Conservation (phyloP, 2,888 invertebrate genomes). For the Eudasyphora cyanicolor region DNA sequence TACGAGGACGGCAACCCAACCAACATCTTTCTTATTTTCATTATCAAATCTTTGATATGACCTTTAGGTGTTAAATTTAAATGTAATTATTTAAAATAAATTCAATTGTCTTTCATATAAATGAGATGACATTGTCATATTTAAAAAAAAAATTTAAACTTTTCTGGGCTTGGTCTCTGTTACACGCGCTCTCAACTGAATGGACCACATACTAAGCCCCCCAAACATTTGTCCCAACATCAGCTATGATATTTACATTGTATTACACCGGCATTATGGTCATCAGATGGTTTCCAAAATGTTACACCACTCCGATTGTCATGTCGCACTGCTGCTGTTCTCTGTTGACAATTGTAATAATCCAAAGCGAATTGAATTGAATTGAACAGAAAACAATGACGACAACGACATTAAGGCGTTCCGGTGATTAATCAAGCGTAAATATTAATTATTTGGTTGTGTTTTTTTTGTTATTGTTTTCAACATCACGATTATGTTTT, state of each 20-base stretch:
- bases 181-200: background rate
- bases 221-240: background rate
- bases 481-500: conserved; percentile 13
- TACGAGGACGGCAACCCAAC: too few species aligned
- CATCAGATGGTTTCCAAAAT: background rate
- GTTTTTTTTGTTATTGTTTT: background rate
- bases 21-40: background rate
- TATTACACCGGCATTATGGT: background rate
- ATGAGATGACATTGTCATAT: background rate
- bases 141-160: background rate
- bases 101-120: background rate
- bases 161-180: background rate
- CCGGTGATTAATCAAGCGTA: conserved; percentile 39
- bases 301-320: conserved; percentile 16
- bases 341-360: conserved; percentile 38
- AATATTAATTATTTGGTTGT: conserved; percentile 19
- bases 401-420: conserved; percentile 14
- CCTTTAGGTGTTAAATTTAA: background rate
- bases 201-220: background rate
- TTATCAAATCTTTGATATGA: background rate
- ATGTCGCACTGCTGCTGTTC: background rate
- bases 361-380: background rate
- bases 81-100: background rate
- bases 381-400: conserved; percentile 7
- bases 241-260: background rate